Evolutionary conservation across 2,888 invertebrate species (phyloP), one percentile per base, ranked within the genome.

Genomic region (Acanthosepion esculentum): DNA sequence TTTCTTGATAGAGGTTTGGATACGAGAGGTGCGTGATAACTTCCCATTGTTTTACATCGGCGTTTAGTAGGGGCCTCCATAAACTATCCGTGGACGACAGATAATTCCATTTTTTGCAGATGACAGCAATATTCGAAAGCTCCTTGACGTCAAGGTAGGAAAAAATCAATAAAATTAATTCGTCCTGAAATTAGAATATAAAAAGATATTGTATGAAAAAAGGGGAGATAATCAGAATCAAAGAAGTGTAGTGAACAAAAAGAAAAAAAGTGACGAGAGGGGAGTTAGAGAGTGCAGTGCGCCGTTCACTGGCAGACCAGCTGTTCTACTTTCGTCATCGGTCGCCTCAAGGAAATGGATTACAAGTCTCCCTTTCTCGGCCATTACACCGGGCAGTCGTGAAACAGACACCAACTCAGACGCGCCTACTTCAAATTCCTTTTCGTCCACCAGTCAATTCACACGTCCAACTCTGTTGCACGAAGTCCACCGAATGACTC

Each of bases 11-110:
- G n/a, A 96, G 95, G n/a, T 95, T 95, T 91, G 97, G 97, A 95
- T 97, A 97, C 5, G 96, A 96, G 91, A 95, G 95, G 95, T 97
- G 96, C 26, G 97, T 96, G 33, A 97, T 96, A n/a, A 96, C 95
- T 78, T 96, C 95, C 97, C 97, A 97, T 29, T 94, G 95, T 59
- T 95, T 95, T 8, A 96, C 95, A 94, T 97, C 97, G 48, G 95
- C 64, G 59, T 96, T 94, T 41, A 97, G 95, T 48, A 96, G 95
- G 8, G 95, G 95, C 59, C 96, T 95, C 97, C 97, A 97, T 50
- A 97, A 95, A 10, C 97, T 93, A 94, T 97, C 96, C 95, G 97
- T 97, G 93, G 96, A 96, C 55, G 96, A 95, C 92, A 97, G 95
- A 94, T 96, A 95, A 95, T 96, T 96, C 97, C 97, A 97, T 64